These are phyloP conservation scores for Microcaecilia unicolor DNA, from an alignment of 2,797 vertebrate genomes.

Conservation along the genomic window DNA sequence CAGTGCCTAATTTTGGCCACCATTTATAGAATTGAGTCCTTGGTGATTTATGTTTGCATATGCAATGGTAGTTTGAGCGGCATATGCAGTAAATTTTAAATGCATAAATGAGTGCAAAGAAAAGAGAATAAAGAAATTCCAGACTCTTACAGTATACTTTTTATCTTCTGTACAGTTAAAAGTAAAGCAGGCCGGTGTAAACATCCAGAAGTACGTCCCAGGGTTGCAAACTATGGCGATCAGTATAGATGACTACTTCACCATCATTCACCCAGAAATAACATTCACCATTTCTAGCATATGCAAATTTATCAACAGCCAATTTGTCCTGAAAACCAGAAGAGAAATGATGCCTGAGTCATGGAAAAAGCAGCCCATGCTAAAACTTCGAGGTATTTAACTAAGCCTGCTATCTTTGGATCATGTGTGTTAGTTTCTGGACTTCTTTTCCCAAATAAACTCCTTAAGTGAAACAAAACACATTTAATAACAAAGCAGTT, in stretches of 20 bases:
- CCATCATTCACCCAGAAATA: constrained; percentile 56
- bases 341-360: constrained; percentile 36
- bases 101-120: too few relatives aligned
- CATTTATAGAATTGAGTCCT: too few relatives aligned
- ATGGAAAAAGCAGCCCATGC: constrained; percentile 22
- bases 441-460: too few relatives aligned
- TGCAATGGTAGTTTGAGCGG: too few relatives aligned
- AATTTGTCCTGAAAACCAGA: constrained; percentile 52
- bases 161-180: constrained; percentile 41
- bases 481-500: too few relatives aligned
- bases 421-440: too few relatives aligned
- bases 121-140: too few relatives aligned
- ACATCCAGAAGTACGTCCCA: constrained; percentile 63
- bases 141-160: too few relatives aligned
- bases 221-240: constrained; percentile 40
- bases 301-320: constrained; percentile 48
- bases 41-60: too few relatives aligned
- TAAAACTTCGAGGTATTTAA: constrained; percentile 54
- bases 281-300: constrained; percentile 48
- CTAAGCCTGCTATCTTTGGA: not conserved
- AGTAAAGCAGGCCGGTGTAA: constrained; percentile 59
- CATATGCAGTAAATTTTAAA: too few relatives aligned
- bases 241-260: constrained; percentile 54
- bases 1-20: too few relatives aligned
- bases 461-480: too few relatives aligned